Conservation (phyloP, 1,140 invertebrate genomes). For the Whitmania pigra region DNA sequence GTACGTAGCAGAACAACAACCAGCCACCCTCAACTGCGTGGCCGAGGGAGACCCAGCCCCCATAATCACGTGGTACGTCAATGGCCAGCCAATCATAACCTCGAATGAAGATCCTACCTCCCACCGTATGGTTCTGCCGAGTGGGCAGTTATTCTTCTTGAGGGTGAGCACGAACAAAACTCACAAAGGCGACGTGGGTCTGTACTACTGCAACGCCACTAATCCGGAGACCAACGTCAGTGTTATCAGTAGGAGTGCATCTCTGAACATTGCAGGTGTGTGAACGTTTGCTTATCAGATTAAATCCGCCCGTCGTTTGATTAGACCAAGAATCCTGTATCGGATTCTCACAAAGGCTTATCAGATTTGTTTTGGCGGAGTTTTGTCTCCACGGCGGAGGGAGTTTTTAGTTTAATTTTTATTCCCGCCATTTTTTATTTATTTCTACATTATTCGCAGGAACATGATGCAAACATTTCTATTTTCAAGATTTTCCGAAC, state of each 20-base stretch:
- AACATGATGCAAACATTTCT: too few relatives aligned
- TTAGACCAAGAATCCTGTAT: too few relatives aligned
- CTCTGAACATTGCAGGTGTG: conserved; percentile 15
- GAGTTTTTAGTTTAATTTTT: too few relatives aligned
- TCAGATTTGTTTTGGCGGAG: too few relatives aligned
- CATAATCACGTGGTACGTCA: conserved; percentile 66
- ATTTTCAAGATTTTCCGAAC: too few relatives aligned
- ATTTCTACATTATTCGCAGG: too few relatives aligned
- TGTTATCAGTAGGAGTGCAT: conserved; percentile 14
- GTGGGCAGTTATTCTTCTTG: conserved; percentile 6
- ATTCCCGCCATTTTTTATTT: too few relatives aligned
- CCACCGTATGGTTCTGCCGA: not conserved
- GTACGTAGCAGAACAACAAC: conserved; percentile 67
- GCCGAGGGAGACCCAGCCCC: conserved; percentile 71
- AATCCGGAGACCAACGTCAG: conserved; percentile 15
- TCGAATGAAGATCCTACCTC: conserved; percentile 3
- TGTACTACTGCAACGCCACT: conserved; percentile 19
- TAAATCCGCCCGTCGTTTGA: too few relatives aligned
- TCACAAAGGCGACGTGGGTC: not conserved
- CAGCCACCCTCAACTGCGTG: conserved; percentile 45
- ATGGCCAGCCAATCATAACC: conserved; percentile 44
- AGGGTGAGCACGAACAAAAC: not conserved
- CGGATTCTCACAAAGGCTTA: too few relatives aligned
- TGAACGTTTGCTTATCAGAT: not conserved
- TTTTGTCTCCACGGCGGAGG: too few relatives aligned